Percentiles rank a stretch among this genome's conserved stretches.
phyloP scores from a whole-genome alignment of 2,888 invertebrate species.

The Acrobasis suavella region DNA sequence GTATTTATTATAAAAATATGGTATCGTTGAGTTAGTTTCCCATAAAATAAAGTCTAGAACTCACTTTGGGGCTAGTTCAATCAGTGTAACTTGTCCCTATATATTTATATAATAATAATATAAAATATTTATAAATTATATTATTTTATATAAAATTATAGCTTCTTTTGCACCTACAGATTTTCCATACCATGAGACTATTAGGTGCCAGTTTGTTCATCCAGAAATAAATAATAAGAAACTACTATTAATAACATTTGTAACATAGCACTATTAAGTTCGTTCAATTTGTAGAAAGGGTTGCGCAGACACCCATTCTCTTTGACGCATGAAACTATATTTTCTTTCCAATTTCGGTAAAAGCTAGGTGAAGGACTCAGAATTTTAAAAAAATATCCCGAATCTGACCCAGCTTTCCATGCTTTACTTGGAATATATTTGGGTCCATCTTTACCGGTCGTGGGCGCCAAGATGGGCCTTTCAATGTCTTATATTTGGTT shows the following conservation, averaged over 20 bases:
- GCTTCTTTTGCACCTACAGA: too few species aligned
- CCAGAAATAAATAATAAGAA: too few species aligned
- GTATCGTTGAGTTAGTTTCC: too few species aligned
- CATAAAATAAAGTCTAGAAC: too few species aligned
- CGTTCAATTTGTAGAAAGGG: background rate
- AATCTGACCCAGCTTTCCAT: slow-evolving; percentile 18
- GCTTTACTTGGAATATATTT: slow-evolving; percentile 14
- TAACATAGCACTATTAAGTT: background rate
- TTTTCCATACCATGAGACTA: too few species aligned
- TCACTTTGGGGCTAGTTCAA: too few species aligned
- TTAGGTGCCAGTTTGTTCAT: too few species aligned
- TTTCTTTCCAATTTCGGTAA: slow-evolving; percentile 8
- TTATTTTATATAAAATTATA: too few species aligned
- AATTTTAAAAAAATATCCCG: slow-evolving; percentile 12
- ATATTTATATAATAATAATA: too few species aligned
- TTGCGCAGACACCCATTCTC: background rate
- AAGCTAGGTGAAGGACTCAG: slow-evolving; percentile 10
- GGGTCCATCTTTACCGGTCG: background rate
- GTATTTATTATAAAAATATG: too few species aligned
- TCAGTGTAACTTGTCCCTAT: too few species aligned
- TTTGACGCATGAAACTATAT: background rate
- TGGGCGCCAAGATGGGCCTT: background rate
- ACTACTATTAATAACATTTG: background rate
- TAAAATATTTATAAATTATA: too few species aligned
- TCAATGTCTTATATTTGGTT: slow-evolving; percentile 2